phyloP scores from a whole-genome alignment of 2,797 vertebrate species.

The Sternotherus odoratus region DNA sequence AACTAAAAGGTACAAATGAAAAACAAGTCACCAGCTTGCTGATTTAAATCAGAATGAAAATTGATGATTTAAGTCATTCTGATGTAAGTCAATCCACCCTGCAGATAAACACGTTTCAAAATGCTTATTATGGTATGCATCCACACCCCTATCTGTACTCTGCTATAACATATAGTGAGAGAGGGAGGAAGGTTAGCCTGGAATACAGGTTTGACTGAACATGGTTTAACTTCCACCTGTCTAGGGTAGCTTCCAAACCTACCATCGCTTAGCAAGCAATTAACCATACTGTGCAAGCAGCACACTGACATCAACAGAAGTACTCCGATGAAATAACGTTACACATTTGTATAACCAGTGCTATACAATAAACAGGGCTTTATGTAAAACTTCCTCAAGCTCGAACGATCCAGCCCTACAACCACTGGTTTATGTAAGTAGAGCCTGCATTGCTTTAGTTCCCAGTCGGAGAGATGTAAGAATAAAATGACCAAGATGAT shows the following conservation, averaged over 20 bases:
- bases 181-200: not conserved
- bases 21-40: not conserved
- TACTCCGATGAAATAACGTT: not conserved
- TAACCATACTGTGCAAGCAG: not conserved
- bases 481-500: constrained; percentile 20
- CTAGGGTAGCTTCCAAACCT: not conserved
- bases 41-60: not conserved
- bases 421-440: not conserved
- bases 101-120: not conserved
- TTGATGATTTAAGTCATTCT: too few relatives aligned
- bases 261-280: not conserved
- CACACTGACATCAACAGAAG: not conserved
- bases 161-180: not conserved
- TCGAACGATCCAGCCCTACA: not conserved
- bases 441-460: not conserved
- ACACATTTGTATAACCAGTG: not conserved
- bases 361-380: not conserved
- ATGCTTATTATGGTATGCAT: not conserved
- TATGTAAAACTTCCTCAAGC: not conserved
- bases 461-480: not conserved
- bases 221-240: not conserved
- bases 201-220: not conserved
- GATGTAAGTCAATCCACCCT: not conserved
- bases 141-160: not conserved
- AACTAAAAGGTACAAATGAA: not conserved